phyloP scores from a whole-genome alignment of 2,113 vertebrate species.

The Syrmaticus mikado region DNA sequence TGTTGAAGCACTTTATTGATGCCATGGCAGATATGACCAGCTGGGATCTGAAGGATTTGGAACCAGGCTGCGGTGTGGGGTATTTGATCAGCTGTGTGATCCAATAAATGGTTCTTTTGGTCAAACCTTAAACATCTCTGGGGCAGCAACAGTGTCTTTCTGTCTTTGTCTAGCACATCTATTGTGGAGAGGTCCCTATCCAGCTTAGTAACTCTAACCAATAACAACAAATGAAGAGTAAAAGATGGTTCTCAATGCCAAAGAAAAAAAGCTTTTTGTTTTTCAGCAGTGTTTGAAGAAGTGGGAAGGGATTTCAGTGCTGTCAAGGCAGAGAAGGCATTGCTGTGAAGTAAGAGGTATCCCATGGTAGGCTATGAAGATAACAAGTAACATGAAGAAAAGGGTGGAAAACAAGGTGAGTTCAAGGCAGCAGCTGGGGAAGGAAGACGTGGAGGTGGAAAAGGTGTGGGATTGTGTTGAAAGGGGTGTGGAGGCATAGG shows the following conservation, averaged over 20 bases:
- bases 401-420: background rate
- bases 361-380: background rate
- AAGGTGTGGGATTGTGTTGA: slow-evolving; percentile 37
- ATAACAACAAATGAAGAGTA: background rate
- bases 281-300: background rate
- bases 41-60: background rate
- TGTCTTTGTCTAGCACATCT: background rate
- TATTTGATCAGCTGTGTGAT: background rate
- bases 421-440: background rate
- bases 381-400: background rate
- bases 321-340: background rate
- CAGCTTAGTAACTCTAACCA: background rate
- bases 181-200: rapidly evolving
- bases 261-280: background rate
- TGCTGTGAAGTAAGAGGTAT: background rate
- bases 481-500: slow-evolving; percentile 38
- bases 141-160: background rate
- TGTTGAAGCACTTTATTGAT: rapidly evolving
- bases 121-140: background rate
- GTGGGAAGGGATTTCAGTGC: background rate
- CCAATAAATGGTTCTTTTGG: background rate
- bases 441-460: background rate
- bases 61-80: background rate
- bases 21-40: background rate
- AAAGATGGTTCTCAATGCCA: background rate